Base-by-base conservation (phyloP, 2,797 vertebrate genomes). In the Acanthis flammea region DNA sequence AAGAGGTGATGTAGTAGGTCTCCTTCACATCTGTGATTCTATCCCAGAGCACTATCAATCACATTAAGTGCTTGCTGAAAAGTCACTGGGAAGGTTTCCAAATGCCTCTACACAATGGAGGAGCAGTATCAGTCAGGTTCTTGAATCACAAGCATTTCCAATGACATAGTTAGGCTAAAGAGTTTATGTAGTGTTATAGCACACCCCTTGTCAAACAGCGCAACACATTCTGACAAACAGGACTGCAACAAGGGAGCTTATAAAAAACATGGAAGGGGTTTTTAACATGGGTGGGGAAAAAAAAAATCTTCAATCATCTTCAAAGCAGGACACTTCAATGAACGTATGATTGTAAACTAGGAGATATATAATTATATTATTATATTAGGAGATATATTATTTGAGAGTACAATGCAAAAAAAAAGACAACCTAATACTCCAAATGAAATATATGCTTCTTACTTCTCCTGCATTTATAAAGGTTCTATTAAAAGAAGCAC, bases 31-130 rank as follows among this genome's bases (percentile, higher is more conserved):
- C 79, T 84, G 28, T 66, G 83, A 88, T 90, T 93, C 68, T 80
- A 42, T 90, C 47, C 58, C 60, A 90, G 45, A 67, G 48, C 45
- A 84, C 70, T 73, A 81, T 63, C 74, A 86, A 93, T 91, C 55
- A 91, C 76, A 73, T 55, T 78, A 81, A 95, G 62, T 66, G n/a
- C 74, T 48, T 57, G 62, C 80, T 90, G 76, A 78, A 83, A 94
- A 95, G 79, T 75, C 73, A 61, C 76, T 60, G 90, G 76, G 90
- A 96, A 67, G 71, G 72, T 63, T 95, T 96, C 92, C 92, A 88
- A 95, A 93, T 73, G 66, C 24, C 51, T 90, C 92, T 57, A 45
- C 68, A 80, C 67, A 82, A 74, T 33, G 50, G 19, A 73, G 74
- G 47, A 87, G 48, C 60, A 70, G 45, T 22, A 74, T 28, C 42